Conservation (phyloP, 1,140 invertebrate genomes). For the Anoplophora glabripennis region DNA sequence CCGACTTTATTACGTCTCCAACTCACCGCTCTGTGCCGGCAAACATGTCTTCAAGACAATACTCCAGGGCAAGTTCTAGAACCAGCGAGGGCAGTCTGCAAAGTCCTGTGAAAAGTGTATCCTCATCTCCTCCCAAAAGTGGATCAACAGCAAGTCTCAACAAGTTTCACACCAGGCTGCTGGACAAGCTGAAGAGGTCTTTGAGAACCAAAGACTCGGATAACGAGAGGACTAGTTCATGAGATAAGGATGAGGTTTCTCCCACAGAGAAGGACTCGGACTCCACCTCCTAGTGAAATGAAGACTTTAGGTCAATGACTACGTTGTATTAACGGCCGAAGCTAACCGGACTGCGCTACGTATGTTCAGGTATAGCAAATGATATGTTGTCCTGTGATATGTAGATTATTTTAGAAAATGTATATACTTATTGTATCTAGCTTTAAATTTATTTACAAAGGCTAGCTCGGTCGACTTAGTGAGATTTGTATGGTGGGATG, state of each 20-base stretch:
- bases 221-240: constrained; percentile 46
- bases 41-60: constrained; percentile 55
- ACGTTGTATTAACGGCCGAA: constrained; percentile 20
- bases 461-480: constrained; percentile 23
- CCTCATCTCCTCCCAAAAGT: constrained; percentile 58
- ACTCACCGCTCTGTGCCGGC: constrained; percentile 65
- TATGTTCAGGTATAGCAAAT: constrained; percentile 33
- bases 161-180: constrained; percentile 80
- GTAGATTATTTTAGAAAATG: constrained; percentile 25
- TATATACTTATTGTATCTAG: no score
- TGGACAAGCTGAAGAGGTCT: constrained; percentile 78
- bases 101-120: constrained; percentile 52
- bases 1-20: constrained; percentile 59
- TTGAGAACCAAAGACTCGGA: constrained; percentile 62
- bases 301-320: constrained; percentile 22
- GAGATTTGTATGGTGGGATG: constrained; percentile 2
- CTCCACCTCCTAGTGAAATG: constrained; percentile 31
- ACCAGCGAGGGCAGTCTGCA: constrained; percentile 61
- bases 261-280: constrained; percentile 15
- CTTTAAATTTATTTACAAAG: not conserved
- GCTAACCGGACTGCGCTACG: constrained; percentile 13
- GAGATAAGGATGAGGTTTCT: constrained; percentile 30
- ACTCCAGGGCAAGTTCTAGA: constrained; percentile 54
- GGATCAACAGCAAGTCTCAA: constrained; percentile 64
- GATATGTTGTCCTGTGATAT: constrained; percentile 36